Evolutionary conservation across 2,888 invertebrate species (phyloP).

Genomic region (Agrochola macilenta): DNA sequence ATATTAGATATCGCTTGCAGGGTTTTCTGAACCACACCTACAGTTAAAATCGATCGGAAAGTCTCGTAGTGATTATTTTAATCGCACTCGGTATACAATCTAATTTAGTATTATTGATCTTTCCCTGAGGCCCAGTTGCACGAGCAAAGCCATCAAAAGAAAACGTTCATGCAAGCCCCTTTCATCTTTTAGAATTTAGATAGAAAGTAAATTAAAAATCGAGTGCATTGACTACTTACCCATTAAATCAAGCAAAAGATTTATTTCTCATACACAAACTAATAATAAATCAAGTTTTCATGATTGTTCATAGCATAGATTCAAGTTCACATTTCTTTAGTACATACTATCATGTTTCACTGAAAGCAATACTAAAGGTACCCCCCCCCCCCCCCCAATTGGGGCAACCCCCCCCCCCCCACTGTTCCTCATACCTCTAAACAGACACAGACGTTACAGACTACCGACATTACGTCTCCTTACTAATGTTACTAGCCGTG

Average conservation of each 20-base stretch:
- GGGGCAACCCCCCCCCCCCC: too few species aligned
- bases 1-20: conserved; percentile 13
- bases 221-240: neutral
- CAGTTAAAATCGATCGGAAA: conserved; percentile 22
- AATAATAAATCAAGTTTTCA: conserved; percentile 29
- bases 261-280: neutral
- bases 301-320: neutral
- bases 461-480: conserved; percentile 13
- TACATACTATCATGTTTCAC: neutral
- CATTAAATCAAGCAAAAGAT: neutral
- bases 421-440: too few species aligned
- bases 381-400: too few species aligned
- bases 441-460: neutral
- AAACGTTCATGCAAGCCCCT: conserved; percentile 5
- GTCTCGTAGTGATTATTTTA: conserved; percentile 45
- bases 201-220: conserved; percentile 14
- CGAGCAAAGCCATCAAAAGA: conserved; percentile 7
- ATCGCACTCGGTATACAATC: conserved; percentile 15
- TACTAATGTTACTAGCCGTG: conserved; percentile 23
- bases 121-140: conserved; percentile 20
- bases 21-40: neutral
- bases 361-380: too few species aligned
- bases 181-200: conserved; percentile 9
- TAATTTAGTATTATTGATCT: conserved; percentile 36
- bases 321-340: neutral